Evolutionary conservation across 1,140 invertebrate genomes (phyloP).

Genomic region (Conus ventricosus): DNA sequence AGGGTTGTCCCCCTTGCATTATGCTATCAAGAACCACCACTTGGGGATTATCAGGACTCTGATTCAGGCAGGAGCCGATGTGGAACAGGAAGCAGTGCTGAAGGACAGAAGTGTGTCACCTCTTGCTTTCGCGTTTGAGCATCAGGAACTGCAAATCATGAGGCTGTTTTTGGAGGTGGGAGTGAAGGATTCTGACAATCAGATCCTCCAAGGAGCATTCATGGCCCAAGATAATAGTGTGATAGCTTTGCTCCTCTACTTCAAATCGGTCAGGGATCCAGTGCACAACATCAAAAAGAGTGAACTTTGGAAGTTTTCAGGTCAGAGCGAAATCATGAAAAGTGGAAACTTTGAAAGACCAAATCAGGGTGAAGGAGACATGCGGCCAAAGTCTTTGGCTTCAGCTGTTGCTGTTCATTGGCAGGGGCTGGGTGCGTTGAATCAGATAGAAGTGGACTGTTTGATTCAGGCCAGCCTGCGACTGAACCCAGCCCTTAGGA

Average conservation of each 20-base stretch:
- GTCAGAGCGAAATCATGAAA: conserved; percentile 26
- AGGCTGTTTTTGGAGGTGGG: conserved; percentile 88
- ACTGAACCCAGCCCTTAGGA: conserved; percentile 57
- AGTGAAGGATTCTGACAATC: conserved; percentile 91
- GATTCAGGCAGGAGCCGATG: conserved; percentile 81
- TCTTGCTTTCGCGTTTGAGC: conserved; percentile 84
- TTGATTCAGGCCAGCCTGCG: conserved; percentile 78
- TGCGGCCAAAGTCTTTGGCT: conserved; percentile 85
- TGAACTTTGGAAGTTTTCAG: conserved; percentile 47
- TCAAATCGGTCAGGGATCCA: conserved; percentile 60
- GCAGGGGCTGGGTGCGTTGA: conserved; percentile 84
- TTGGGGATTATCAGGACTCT: conserved; percentile 85
- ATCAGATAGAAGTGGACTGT: conserved; percentile 84
- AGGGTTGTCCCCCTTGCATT: conserved; percentile 55
- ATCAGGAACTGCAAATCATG: conserved; percentile 78
- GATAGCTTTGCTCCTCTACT: conserved; percentile 78
- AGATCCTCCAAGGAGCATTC: conserved; percentile 84
- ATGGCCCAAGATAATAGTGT: conserved; percentile 85
- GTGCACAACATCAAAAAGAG: conserved; percentile 57
- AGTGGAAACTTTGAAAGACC: conserved; percentile 39
- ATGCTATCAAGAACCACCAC: conserved; percentile 83
- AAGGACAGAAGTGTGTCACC: conserved; percentile 74
- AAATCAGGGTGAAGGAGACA: conserved; percentile 45
- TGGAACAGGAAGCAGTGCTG: conserved; percentile 72
- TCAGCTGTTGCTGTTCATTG: conserved; percentile 95